Evolutionary conservation across 2,797 vertebrate species (phyloP).

Genomic region (Eulemur coronatus): DNA sequence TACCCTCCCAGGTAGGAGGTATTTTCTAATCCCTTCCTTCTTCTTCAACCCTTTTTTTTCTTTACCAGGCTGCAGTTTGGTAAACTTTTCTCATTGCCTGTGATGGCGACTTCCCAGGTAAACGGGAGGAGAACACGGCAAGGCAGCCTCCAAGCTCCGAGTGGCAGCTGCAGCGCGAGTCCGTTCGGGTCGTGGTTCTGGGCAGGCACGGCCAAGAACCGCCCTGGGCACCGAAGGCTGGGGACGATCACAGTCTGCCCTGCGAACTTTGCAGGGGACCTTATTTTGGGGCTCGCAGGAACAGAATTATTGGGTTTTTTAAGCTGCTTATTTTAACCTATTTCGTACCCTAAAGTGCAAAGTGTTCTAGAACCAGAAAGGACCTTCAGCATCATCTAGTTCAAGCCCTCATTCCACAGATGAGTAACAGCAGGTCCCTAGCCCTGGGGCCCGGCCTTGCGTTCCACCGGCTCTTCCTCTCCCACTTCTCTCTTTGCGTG

Average conservation of each 20-base stretch:
- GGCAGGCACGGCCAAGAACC: background rate
- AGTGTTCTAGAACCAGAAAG: background rate
- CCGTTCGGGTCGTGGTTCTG: rapidly evolving
- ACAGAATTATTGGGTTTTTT: background rate
- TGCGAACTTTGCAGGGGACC: background rate
- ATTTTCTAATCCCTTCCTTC: background rate
- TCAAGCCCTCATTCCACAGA: background rate
- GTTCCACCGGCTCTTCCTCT: background rate
- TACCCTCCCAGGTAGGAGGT: too few relatives aligned
- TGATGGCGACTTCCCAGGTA: background rate
- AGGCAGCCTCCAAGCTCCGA: background rate
- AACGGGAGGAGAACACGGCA: rapidly evolving
- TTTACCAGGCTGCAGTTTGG: background rate
- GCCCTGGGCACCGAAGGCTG: rapidly evolving
- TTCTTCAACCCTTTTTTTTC: background rate
- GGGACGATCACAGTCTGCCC: background rate
- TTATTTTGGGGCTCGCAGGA: background rate
- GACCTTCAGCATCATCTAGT: background rate
- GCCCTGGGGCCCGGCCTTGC: rapidly evolving
- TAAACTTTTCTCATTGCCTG: background rate
- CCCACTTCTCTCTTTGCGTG: background rate
- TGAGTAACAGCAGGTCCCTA: background rate
- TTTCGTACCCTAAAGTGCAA: background rate
- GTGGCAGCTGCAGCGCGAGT: rapidly evolving
- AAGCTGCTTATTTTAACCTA: background rate